These are phyloP conservation scores for Echinarachnius parma DNA, from an alignment of 53 echinoderm and acorn worm genomes.

Conservation along the genomic window DNA sequence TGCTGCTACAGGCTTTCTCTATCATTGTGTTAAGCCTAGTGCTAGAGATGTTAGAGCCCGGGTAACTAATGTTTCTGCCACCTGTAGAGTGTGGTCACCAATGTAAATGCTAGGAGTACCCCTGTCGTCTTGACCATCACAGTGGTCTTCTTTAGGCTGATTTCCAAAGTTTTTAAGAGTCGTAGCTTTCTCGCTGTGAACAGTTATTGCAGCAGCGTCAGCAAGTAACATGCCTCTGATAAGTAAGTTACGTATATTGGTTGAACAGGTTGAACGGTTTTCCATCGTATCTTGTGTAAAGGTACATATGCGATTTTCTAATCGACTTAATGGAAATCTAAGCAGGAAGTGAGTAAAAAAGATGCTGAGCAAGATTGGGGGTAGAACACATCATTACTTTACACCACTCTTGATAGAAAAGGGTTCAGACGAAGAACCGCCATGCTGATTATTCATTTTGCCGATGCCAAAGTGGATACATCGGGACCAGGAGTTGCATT, in stretches of 20 bases:
- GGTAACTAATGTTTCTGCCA: conserved; percentile 48
- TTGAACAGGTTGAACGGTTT: conserved; percentile 36
- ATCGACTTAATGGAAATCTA: conserved; percentile 23
- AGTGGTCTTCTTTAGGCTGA: conserved; percentile 71
- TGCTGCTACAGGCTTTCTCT: too few species aligned
- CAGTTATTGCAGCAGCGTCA: conserved; percentile 50
- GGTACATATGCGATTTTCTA: conserved; percentile 44
- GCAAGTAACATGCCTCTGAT: conserved; percentile 54
- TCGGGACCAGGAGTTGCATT: too few species aligned
- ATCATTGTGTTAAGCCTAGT: conserved; percentile 14
- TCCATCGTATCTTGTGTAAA: conserved; percentile 51
- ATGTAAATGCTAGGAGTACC: conserved; percentile 41
- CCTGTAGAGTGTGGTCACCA: conserved; percentile 19
- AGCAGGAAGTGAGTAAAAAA: conserved; percentile 57
- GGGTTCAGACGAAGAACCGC: too few species aligned
- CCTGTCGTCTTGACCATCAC: conserved; percentile 29
- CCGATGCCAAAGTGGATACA: too few species aligned
- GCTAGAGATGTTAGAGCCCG: conserved; percentile 39
- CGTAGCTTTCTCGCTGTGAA: too few species aligned
- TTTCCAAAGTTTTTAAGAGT: conserved; percentile 43
- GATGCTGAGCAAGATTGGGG: conserved; percentile 60
- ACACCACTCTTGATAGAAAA: too few species aligned
- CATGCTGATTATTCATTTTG: too few species aligned
- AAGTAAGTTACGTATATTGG: too few species aligned
- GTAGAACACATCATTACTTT: conserved; percentile 65